A percentile compares a stretch with the other conserved stretches of the same genome.
Conservation (phyloP, 2,888 invertebrate species). For the Limnephilus lunatus region DNA sequence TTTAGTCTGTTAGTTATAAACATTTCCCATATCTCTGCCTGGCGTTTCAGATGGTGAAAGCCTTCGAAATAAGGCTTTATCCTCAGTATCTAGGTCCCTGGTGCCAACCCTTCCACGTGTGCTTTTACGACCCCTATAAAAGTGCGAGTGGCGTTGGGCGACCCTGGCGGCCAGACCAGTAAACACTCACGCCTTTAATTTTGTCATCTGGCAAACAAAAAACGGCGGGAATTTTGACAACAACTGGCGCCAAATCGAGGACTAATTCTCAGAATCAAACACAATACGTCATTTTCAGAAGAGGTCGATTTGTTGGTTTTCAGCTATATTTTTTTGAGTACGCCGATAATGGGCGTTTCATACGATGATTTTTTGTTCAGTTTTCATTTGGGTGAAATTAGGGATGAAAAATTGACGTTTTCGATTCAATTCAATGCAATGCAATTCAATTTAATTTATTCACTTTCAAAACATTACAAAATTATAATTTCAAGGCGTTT, state of each 20-base stretch:
- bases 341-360: too few species aligned
- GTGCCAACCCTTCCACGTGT: neutral
- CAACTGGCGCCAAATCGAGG: neutral
- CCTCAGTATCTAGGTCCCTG: neutral
- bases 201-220: neutral
- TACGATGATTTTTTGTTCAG: too few species aligned
- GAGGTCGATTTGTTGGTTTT: neutral
- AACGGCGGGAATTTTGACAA: conserved; percentile 1
- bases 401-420: too few species aligned
- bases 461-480: too few species aligned
- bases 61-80: neutral
- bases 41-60: neutral
- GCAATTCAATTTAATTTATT: too few species aligned
- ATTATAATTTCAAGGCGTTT: too few species aligned
- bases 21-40: too few species aligned
- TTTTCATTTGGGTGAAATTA: too few species aligned
- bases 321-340: neutral
- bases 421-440: too few species aligned
- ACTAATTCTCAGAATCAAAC: neutral
- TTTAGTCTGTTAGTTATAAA: too few species aligned
- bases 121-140: neutral
- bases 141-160: neutral
- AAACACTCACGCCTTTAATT: neutral
- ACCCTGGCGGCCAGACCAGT: neutral
- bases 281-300: neutral